Evolutionary conservation across 2,888 invertebrate species (phyloP).

Genomic region (Cosmia trapezina): DNA sequence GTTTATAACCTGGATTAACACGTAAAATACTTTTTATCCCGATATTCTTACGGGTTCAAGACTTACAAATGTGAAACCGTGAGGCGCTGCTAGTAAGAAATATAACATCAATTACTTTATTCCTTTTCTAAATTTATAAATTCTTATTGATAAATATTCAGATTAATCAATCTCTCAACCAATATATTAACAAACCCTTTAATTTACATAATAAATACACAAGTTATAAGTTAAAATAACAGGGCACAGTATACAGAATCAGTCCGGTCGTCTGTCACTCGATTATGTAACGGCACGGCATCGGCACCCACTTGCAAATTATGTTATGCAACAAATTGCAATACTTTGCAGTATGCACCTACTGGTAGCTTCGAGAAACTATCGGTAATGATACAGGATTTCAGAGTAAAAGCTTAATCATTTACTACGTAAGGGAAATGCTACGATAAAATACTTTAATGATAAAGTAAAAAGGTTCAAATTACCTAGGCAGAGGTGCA

Average conservation of each 20-base stretch:
- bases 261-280: conserved; percentile 33
- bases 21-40: too few relatives aligned
- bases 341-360: conserved; percentile 52
- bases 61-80: too few relatives aligned
- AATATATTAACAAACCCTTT: conserved; percentile 7
- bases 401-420: conserved; percentile 3
- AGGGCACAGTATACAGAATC: conserved; percentile 13
- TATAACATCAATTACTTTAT: too few relatives aligned
- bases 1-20: too few relatives aligned
- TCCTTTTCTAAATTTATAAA: too few relatives aligned
- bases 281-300: conserved; percentile 44
- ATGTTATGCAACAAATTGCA: conserved; percentile 65
- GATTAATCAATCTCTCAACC: neutral
- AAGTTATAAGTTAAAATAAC: conserved; percentile 28
- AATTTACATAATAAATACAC: conserved; percentile 16
- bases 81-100: too few relatives aligned
- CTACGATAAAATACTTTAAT: too few relatives aligned
- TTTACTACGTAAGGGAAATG: neutral
- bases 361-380: conserved; percentile 35
- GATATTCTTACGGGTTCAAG: too few relatives aligned
- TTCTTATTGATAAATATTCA: too few relatives aligned
- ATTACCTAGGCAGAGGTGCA: neutral
- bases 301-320: conserved; percentile 50
- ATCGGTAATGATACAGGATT: conserved; percentile 23
- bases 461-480: neutral